A percentile compares a stretch with the other conserved stretches of the same genome.
phyloP scores from a whole-genome alignment of 30 jellyfish, hydroid and myxozoan genomes.

The Pseudorhiza aurosa region DNA sequence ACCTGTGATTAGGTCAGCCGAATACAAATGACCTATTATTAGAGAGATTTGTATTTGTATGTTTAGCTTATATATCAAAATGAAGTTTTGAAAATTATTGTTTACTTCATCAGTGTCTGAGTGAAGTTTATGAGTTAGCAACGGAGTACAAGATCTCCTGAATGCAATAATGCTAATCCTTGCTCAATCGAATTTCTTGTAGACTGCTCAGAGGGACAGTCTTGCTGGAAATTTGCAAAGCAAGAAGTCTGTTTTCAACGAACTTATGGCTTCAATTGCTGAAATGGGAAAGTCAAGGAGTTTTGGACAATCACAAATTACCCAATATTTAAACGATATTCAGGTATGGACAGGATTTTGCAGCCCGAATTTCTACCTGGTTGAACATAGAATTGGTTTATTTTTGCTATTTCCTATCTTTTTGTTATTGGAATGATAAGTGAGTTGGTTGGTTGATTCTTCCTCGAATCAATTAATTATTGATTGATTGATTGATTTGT shows the following conservation, averaged over 20 bases:
- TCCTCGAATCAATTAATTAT: too few species aligned
- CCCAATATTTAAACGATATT: slow-evolving; percentile 52
- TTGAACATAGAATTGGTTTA: neutral
- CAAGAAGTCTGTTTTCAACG: slow-evolving; percentile 54
- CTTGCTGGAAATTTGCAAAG: slow-evolving; percentile 21
- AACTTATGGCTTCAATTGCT: slow-evolving; percentile 60
- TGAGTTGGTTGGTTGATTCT: too few species aligned
- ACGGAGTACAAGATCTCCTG: too few species aligned
- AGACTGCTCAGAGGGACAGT: slow-evolving; percentile 68
- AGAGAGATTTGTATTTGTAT: too few species aligned
- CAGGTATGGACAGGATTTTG: slow-evolving; percentile 48
- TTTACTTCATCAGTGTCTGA: too few species aligned
- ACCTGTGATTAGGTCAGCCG: too few species aligned
- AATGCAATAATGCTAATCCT: too few species aligned
- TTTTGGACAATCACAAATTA: slow-evolving; percentile 54
- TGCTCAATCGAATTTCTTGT: neutral
- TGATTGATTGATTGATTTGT: too few species aligned
- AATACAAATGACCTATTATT: too few species aligned
- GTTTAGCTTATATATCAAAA: too few species aligned
- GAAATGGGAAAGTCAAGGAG: slow-evolving; percentile 59
- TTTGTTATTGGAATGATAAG: neutral
- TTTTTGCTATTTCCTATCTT: neutral
- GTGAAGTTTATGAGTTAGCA: too few species aligned
- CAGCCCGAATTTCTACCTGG: neutral
- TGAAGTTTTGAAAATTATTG: too few species aligned